Percentiles rank a stretch among this genome's conserved stretches.
Evolutionary conservation across 2,113 vertebrate genomes (phyloP).

Genomic region (Sphaerodactylus townsendi): DNA sequence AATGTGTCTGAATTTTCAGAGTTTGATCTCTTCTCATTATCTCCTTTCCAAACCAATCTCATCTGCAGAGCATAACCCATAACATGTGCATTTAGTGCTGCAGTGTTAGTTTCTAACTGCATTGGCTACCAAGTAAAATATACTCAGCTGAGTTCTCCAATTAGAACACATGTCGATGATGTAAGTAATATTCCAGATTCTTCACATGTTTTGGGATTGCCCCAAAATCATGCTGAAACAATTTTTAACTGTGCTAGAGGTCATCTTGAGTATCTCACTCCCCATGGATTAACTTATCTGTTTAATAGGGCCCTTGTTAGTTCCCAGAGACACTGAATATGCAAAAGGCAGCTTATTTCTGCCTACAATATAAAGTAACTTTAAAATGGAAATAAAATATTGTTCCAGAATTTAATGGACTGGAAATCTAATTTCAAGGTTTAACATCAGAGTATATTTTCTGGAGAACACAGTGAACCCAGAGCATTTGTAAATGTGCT

Average conservation of each 20-base stretch:
- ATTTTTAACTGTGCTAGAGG: conserved; percentile 42
- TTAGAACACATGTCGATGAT: conserved; percentile 45
- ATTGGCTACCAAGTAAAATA: conserved; percentile 39
- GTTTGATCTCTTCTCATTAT: background rate
- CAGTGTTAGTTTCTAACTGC: conserved; percentile 18
- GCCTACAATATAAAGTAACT: conserved; percentile 50
- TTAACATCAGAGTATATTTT: conserved; percentile 46
- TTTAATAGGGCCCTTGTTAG: conserved; percentile 53
- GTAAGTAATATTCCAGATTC: conserved; percentile 60
- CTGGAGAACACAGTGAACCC: conserved; percentile 43
- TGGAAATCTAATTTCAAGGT: conserved; percentile 63
- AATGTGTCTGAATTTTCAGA: background rate
- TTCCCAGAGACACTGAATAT: conserved; percentile 54
- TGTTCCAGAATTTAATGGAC: conserved; percentile 63
- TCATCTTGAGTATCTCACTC: conserved; percentile 50
- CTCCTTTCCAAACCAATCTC: background rate
- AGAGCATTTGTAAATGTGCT: conserved; percentile 64
- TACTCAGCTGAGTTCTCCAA: conserved; percentile 38
- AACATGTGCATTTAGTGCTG: too few relatives aligned
- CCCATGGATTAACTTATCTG: conserved; percentile 2
- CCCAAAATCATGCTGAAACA: conserved; percentile 59
- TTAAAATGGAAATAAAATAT: conserved; percentile 65
- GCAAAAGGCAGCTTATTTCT: conserved; percentile 52
- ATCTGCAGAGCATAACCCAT: background rate
- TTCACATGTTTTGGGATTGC: conserved; percentile 46